Evolutionary conservation across 2,113 vertebrate genomes (phyloP).

Genomic region (Callopanchax toddi): DNA sequence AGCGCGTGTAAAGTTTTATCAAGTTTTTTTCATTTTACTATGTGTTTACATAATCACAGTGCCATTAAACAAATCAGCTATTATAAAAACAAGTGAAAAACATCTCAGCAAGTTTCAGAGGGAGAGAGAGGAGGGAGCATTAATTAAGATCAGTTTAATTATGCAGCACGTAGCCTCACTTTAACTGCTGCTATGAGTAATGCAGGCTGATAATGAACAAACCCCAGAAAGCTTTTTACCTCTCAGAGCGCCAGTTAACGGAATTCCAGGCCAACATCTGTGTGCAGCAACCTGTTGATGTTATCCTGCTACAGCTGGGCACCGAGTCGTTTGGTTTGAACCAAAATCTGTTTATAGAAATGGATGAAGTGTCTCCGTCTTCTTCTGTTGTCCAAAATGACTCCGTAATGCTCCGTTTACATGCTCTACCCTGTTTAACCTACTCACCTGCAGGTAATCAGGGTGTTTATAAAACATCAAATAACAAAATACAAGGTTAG

Average conservation of each 20-base stretch:
- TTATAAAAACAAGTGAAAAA: constrained; percentile 33
- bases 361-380: too few species aligned
- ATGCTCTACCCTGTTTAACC: too few species aligned
- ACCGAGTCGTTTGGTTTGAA: constrained; percentile 19
- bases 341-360: not conserved
- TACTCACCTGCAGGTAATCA: too few species aligned
- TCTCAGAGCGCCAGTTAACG: constrained; percentile 37
- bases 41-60: constrained; percentile 11
- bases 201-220: constrained; percentile 45
- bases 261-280: constrained; percentile 26
- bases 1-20: constrained; percentile 8
- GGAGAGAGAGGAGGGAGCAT: constrained; percentile 18
- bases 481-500: too few species aligned
- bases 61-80: constrained; percentile 27
- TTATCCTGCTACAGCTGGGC: constrained; percentile 11
- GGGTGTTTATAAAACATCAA: too few species aligned
- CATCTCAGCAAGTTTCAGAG: constrained; percentile 31
- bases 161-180: constrained; percentile 33
- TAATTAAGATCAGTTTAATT: constrained; percentile 62
- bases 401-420: too few species aligned
- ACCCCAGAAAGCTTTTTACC: constrained; percentile 30
- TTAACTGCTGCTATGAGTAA: constrained; percentile 51
- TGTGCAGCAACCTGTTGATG: constrained; percentile 36
- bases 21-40: constrained; percentile 2
- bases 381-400: too few species aligned